Conservation (phyloP, 2,888 invertebrate species). For the Macrophya alboannulata region DNA sequence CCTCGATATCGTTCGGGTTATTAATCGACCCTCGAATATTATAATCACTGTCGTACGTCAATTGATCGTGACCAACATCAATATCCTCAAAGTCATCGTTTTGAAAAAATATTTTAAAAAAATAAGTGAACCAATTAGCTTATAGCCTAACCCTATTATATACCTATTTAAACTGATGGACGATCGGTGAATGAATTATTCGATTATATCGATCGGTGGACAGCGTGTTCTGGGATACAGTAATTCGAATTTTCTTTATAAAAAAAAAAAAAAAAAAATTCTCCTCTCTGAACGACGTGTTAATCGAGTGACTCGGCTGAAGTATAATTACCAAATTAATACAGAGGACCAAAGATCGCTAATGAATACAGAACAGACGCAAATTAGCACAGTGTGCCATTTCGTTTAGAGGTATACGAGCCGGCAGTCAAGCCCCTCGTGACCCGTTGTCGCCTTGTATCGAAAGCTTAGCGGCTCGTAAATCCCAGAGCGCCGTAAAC, state of each 20-base stretch:
- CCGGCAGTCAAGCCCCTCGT: not conserved
- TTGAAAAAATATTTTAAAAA: not conserved
- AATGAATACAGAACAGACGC: constrained; percentile 40
- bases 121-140: not conserved
- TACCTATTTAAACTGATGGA: not conserved
- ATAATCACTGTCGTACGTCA: not conserved
- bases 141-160: not conserved
- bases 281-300: not conserved
- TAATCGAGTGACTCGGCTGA: not conserved
- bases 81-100: not conserved
- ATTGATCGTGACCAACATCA: not conserved
- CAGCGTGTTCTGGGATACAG: not conserved
- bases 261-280: too few relatives aligned
- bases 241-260: not conserved
- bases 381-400: constrained; percentile 42
- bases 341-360: not conserved
- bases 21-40: not conserved
- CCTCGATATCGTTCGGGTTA: not conserved
- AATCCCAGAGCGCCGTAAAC: constrained; percentile 45
- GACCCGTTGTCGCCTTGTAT: constrained; percentile 53
- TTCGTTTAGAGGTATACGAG: constrained; percentile 28
- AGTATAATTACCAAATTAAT: not conserved
- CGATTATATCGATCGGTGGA: not conserved
- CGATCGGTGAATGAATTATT: not conserved
- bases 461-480: constrained; percentile 54